Evolutionary conservation across 2,113 vertebrate species (phyloP).

Genomic region (Procavia capensis): DNA sequence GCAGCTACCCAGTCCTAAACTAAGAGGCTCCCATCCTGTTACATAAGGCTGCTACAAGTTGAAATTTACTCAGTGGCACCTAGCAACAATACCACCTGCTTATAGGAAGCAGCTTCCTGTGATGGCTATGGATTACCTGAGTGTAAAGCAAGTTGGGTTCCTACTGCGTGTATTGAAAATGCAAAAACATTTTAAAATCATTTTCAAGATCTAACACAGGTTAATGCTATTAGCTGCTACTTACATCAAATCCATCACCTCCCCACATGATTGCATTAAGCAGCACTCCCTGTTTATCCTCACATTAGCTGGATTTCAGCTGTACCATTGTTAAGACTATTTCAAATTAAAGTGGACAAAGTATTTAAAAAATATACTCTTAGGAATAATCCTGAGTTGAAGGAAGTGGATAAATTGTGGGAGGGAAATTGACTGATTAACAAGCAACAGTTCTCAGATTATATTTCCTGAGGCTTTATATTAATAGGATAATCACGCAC

Average conservation of each 20-base stretch:
- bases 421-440: constrained; percentile 43
- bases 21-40: neutral
- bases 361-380: constrained; percentile 48
- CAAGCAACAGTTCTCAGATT: constrained; percentile 52
- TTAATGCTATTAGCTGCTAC: constrained; percentile 27
- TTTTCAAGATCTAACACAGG: constrained; percentile 20
- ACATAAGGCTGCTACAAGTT: too few relatives aligned
- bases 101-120: neutral
- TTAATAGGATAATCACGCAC: constrained; percentile 58
- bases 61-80: too few relatives aligned
- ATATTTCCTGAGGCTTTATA: constrained; percentile 40
- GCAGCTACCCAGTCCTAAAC: neutral
- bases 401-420: constrained; percentile 11
- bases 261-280: neutral
- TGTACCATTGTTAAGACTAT: constrained; percentile 50
- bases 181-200: neutral
- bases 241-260: constrained; percentile 35
- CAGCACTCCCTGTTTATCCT: neutral
- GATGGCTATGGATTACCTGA: neutral
- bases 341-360: constrained; percentile 62
- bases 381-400: constrained; percentile 44
- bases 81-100: too few relatives aligned
- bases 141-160: neutral
- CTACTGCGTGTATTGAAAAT: neutral
- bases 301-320: constrained; percentile 47